Conservation (phyloP, 2,888 invertebrate genomes). For the Diogma glabrata region DNA sequence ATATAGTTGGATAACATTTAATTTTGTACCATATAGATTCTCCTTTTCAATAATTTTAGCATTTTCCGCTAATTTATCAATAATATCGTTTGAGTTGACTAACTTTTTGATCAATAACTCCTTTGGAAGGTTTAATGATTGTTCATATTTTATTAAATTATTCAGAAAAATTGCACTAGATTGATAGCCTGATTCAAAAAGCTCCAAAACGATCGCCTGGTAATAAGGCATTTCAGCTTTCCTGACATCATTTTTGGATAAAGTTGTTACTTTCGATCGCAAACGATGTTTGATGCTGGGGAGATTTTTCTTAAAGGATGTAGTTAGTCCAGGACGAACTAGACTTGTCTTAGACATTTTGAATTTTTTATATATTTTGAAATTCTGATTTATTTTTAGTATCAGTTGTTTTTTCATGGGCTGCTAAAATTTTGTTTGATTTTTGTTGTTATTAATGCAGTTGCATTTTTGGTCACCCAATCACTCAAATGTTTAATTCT, state of each 20-base stretch:
- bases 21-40: background rate
- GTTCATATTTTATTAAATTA: background rate
- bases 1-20: background rate
- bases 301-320: background rate
- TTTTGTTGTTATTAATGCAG: no score
- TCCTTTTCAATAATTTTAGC: background rate
- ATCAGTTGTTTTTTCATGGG: no score
- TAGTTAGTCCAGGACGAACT: background rate
- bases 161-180: background rate
- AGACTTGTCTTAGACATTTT: no score
- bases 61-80: background rate
- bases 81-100: background rate
- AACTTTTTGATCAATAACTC: background rate
- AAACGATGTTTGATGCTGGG: background rate
- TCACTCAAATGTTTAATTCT: no score
- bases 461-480: no score
- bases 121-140: background rate
- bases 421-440: no score
- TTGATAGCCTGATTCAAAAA: background rate
- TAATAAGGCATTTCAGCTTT: background rate
- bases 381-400: no score
- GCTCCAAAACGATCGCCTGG: slow-evolving; percentile 1
- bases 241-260: background rate
- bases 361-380: no score
- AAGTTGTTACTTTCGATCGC: background rate